These are phyloP conservation scores for Promerops cafer DNA, from an alignment of 2,113 vertebrate genomes.

Conservation along the genomic window DNA sequence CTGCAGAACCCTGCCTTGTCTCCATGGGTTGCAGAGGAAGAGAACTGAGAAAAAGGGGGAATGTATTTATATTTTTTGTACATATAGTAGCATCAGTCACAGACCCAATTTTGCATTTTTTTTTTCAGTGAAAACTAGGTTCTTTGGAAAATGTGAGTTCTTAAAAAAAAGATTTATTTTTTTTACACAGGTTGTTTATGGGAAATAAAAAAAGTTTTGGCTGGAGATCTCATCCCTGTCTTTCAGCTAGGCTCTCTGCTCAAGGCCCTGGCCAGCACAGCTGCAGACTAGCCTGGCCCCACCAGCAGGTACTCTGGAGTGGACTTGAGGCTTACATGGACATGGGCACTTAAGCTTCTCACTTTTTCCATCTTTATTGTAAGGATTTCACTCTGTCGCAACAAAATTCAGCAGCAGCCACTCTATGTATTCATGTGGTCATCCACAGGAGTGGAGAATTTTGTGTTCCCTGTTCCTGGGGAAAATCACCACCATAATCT, in stretches of 20 bases:
- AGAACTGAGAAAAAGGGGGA: not conserved
- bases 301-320: fast-evolving
- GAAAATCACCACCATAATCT: not conserved
- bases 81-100: not conserved
- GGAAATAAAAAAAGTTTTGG: not conserved
- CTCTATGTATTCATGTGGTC: not conserved
- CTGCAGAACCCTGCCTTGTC: not conserved
- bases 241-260: not conserved
- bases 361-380: not conserved
- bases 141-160: not conserved
- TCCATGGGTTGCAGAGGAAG: not conserved
- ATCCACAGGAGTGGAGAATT: not conserved
- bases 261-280: not conserved
- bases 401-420: not conserved
- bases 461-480: not conserved
- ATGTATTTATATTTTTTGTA: not conserved
- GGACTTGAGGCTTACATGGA: not conserved
- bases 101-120: not conserved
- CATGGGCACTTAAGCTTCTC: not conserved
- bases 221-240: not conserved
- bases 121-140: not conserved
- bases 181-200: not conserved
- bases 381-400: not conserved
- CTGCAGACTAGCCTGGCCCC: not conserved
- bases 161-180: not conserved